A percentile compares a stretch with the other conserved stretches of the same genome.
These are phyloP conservation scores for Stenolophus ochropezus DNA, from an alignment of 2,888 invertebrate species.

Conservation along the genomic window DNA sequence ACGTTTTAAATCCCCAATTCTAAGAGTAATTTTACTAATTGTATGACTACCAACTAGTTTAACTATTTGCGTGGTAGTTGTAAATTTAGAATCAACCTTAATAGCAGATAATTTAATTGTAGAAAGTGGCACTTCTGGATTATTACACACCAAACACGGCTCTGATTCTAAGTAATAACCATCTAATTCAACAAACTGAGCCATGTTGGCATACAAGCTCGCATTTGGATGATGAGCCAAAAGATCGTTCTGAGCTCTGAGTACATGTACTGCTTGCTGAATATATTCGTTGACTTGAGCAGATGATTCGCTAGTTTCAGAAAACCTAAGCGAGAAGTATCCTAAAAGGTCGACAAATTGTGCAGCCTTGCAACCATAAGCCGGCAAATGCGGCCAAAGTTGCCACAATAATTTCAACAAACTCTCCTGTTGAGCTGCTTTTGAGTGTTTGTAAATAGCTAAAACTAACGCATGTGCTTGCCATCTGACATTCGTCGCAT, in stretches of 20 bases:
- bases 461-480: slow-evolving; percentile 92
- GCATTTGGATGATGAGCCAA: slow-evolving; percentile 95
- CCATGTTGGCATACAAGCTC: slow-evolving; percentile 91
- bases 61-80: slow-evolving; percentile 97
- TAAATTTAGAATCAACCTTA: slow-evolving; percentile 97
- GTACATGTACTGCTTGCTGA: slow-evolving; percentile 88
- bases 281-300: slow-evolving; percentile 84
- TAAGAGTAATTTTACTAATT: slow-evolving; percentile 93
- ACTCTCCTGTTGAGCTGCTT: slow-evolving; percentile 84
- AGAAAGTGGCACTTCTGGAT: slow-evolving; percentile 94
- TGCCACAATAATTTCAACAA: slow-evolving; percentile 91
- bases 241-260: slow-evolving; percentile 91
- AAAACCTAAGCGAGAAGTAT: slow-evolving; percentile 93
- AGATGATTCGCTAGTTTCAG: slow-evolving; percentile 82
- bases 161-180: slow-evolving; percentile 98
- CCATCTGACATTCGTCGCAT: slow-evolving; percentile 94
- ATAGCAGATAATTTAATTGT: slow-evolving; percentile 94
- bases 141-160: slow-evolving; percentile 98
- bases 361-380: slow-evolving; percentile 94
- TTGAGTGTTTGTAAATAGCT: slow-evolving; percentile 90
- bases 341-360: slow-evolving; percentile 98
- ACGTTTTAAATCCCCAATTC: slow-evolving; percentile 95
- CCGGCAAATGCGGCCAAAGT: slow-evolving; percentile 92
- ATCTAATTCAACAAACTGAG: slow-evolving; percentile 95
- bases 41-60: slow-evolving; percentile 96